phyloP scores from a whole-genome alignment of 2,888 invertebrate species.

The Cantharis nigra region DNA sequence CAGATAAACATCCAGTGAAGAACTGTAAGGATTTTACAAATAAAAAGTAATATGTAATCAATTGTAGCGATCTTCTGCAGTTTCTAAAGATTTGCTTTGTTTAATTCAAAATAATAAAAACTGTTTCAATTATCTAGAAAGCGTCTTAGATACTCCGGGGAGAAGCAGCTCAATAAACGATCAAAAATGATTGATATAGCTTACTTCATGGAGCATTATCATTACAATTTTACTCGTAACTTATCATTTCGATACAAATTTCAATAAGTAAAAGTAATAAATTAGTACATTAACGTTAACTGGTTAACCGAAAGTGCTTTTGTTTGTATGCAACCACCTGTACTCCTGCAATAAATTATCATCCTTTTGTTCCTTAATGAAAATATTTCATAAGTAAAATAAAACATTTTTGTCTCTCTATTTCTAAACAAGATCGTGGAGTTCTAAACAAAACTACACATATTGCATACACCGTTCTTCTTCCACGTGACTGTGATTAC shows the following conservation, averaged over 20 bases:
- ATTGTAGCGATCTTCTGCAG: background rate
- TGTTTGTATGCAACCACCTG: too few species aligned
- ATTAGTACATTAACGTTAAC: background rate
- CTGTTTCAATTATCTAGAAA: background rate
- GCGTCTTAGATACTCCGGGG: background rate
- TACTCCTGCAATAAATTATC: too few species aligned
- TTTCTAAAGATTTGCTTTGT: background rate
- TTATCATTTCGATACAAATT: background rate
- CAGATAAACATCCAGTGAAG: background rate
- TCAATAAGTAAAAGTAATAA: background rate
- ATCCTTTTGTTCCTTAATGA: too few species aligned
- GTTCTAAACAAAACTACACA: too few species aligned
- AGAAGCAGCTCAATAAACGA: background rate
- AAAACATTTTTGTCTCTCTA: too few species aligned
- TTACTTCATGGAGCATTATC: background rate
- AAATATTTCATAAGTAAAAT: too few species aligned
- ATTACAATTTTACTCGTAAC: background rate
- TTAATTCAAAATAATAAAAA: background rate
- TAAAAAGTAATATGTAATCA: background rate
- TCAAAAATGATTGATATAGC: background rate
- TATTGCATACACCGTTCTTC: too few species aligned
- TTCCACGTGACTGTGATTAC: too few species aligned
- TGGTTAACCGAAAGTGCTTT: too few species aligned
- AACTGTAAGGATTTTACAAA: background rate
- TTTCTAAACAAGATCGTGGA: too few species aligned